Evolutionary conservation across 2,888 invertebrate species (phyloP).

Genomic region (Cryptus armator): DNA sequence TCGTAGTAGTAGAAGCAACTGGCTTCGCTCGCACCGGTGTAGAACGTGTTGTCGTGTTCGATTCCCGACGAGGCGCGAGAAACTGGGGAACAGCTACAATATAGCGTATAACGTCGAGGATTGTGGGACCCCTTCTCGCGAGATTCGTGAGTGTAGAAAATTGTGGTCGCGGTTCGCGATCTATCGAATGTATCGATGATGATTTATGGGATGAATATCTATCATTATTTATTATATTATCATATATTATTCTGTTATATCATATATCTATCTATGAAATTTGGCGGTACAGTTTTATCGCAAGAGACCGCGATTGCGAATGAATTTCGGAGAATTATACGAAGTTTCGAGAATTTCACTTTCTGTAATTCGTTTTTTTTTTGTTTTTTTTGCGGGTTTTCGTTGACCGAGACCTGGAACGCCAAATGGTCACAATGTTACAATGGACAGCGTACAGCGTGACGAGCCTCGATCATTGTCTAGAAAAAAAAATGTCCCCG

Average conservation of each 20-base stretch:
- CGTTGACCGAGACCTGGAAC: slow-evolving; percentile 21
- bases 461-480: slow-evolving; percentile 40
- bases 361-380: neutral
- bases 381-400: neutral
- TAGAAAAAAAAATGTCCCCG: slow-evolving; percentile 26
- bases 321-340: neutral
- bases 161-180: slow-evolving; percentile 3
- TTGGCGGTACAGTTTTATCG: neutral
- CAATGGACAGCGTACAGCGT: slow-evolving; percentile 15
- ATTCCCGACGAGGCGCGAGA: slow-evolving; percentile 73
- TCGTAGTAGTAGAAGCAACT: neutral
- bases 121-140: slow-evolving; percentile 27
- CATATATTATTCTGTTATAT: neutral
- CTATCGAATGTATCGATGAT: slow-evolving; percentile 14
- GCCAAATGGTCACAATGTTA: slow-evolving; percentile 11
- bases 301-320: neutral
- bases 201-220: neutral
- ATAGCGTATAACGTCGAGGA: slow-evolving; percentile 62
- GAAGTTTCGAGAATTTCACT: neutral
- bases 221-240: neutral
- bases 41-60: slow-evolving; percentile 73
- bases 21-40: slow-evolving; percentile 57
- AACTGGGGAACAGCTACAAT: slow-evolving; percentile 63
- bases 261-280: neutral
- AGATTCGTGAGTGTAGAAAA: slow-evolving; percentile 1